These are phyloP conservation scores for Percopsis omiscomaycus DNA, from an alignment of 2,797 vertebrate genomes.

Conservation along the genomic window DNA sequence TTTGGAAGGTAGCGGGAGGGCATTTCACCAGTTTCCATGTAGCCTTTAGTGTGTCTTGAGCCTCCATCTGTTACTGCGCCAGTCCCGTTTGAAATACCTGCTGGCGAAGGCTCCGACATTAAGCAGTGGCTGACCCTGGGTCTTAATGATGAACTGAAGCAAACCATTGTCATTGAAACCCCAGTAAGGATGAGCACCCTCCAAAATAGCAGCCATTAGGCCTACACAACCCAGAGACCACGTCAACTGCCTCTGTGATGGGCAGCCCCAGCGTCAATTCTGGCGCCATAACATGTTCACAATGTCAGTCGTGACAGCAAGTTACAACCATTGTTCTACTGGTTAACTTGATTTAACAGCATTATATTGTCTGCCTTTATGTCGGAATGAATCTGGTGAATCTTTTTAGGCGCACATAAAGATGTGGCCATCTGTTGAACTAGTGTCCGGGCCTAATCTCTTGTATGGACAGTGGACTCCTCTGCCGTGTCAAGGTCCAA, in stretches of 20 bases:
- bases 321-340: too few species aligned
- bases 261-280: neutral
- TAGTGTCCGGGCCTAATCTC: neutral
- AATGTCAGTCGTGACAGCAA: too few species aligned
- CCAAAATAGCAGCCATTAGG: neutral
- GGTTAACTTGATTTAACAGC: neutral
- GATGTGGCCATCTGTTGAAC: neutral
- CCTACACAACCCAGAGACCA: neutral
- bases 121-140: too few species aligned
- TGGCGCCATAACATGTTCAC: neutral
- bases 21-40: too few species aligned
- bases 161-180: too few species aligned
- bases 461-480: neutral
- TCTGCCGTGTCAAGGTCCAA: neutral
- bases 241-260: conserved; percentile 3
- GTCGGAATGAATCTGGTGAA: neutral
- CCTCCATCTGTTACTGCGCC: too few species aligned
- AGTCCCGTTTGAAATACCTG: too few species aligned
- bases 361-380: conserved; percentile 1
- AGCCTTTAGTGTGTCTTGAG: too few species aligned
- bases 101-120: too few species aligned
- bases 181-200: too few species aligned
- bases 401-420: neutral
- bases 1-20: too few species aligned
- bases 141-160: too few species aligned